These are phyloP conservation scores for Noctua janthe DNA, from an alignment of 2,888 invertebrate genomes.

Conservation along the genomic window DNA sequence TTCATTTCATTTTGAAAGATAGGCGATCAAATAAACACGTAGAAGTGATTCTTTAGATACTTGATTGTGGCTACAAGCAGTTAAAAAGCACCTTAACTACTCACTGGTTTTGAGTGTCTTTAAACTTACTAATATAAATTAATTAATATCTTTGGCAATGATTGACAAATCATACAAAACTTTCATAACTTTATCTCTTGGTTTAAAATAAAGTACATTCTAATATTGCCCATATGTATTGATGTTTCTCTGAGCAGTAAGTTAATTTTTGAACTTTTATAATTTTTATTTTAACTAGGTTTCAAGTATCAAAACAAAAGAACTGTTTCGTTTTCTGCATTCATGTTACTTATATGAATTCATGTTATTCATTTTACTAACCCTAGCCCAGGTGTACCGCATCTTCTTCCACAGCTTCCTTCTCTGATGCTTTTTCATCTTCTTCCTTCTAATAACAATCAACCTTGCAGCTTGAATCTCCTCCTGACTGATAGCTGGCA, in stretches of 20 bases:
- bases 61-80: not conserved
- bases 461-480: slow-evolving; percentile 93
- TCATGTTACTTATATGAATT: no score
- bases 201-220: not conserved
- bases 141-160: not conserved
- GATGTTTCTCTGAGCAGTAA: not conserved
- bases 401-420: slow-evolving; percentile 95
- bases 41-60: not conserved
- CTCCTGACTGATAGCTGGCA: slow-evolving; percentile 84
- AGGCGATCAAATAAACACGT: not conserved
- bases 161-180: not conserved
- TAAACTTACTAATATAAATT: not conserved
- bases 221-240: no score
- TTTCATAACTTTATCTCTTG: not conserved
- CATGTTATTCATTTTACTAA: slow-evolving; percentile 35
- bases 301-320: not conserved
- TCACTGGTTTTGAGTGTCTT: not conserved
- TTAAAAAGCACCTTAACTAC: not conserved
- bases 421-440: slow-evolving; percentile 97
- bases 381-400: slow-evolving; percentile 94
- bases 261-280: not conserved
- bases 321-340: not conserved
- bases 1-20: not conserved
- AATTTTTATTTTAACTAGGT: not conserved
- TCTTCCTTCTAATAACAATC: slow-evolving; percentile 94